Percentiles rank a stretch among this genome's conserved stretches.
Conservation (phyloP, 2,888 invertebrate genomes). For the Didymodactylos carnosus region DNA sequence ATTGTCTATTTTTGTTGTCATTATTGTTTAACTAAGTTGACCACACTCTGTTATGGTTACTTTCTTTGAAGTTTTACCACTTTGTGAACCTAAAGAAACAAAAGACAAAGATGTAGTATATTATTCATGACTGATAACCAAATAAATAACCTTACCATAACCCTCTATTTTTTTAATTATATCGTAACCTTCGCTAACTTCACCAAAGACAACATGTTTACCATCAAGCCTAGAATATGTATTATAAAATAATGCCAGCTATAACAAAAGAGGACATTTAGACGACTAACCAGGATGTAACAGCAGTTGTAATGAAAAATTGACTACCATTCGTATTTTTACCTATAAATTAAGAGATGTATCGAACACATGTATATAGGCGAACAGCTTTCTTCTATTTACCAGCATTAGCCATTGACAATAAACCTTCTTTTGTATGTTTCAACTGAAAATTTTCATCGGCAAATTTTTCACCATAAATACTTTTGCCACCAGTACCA, state of each 20-base stretch:
- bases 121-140: not conserved
- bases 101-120: not conserved
- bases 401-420: conserved; percentile 15
- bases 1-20: too few species aligned
- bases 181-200: not conserved
- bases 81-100: not conserved
- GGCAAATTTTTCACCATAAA: conserved; percentile 12
- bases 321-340: conserved; percentile 14
- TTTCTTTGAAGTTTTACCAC: not conserved
- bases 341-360: too few species aligned
- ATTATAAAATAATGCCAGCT: not conserved
- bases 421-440: conserved; percentile 10
- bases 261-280: conserved; percentile 17
- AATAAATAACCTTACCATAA: not conserved
- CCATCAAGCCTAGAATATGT: too few species aligned
- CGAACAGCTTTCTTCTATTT: too few species aligned
- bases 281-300: conserved; percentile 19
- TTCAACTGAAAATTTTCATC: conserved; percentile 15
- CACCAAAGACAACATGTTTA: not conserved
- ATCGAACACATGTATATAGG: too few species aligned
- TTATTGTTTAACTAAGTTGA: too few species aligned
- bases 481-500: conserved; percentile 13
- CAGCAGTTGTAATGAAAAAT: conserved; percentile 14
- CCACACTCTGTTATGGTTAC: not conserved
- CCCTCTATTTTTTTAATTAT: not conserved